Evolutionary conservation across 2,888 invertebrate genomes (phyloP).

Genomic region (Eupithecia vulgata): DNA sequence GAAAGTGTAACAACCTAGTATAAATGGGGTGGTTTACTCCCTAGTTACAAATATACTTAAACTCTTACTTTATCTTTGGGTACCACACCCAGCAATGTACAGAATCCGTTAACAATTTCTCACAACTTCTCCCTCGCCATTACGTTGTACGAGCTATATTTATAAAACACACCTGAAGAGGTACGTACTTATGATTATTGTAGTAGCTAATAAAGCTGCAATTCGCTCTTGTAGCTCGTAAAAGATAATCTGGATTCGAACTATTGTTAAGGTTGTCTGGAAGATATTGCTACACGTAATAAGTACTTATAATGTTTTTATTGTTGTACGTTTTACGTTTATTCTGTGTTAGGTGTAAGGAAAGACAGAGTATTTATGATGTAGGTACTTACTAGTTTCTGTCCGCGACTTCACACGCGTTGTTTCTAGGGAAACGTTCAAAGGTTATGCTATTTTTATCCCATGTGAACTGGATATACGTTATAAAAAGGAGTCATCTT

Average conservation of each 20-base stretch:
- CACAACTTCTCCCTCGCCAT: neutral
- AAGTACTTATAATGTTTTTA: too few species aligned
- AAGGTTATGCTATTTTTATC: neutral
- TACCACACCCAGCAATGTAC: slow-evolving; percentile 46
- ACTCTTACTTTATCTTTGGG: neutral
- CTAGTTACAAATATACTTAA: too few species aligned
- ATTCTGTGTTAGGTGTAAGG: neutral
- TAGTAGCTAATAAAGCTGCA: neutral
- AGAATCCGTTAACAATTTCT: slow-evolving; percentile 9
- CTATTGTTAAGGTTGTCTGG: neutral
- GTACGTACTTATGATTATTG: slow-evolving; percentile 2
- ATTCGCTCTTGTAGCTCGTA: neutral
- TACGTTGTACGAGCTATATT: neutral
- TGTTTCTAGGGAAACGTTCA: neutral
- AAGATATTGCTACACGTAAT: neutral
- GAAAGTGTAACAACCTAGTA: too few species aligned
- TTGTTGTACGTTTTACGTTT: neutral
- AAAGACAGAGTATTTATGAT: neutral
- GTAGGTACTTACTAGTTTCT: too few species aligned
- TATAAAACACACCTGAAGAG: slow-evolving; percentile 27
- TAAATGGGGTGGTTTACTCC: too few species aligned
- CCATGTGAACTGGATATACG: neutral
- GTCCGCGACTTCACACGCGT: neutral
- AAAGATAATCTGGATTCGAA: neutral
- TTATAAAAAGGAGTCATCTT: too few species aligned